Conservation (phyloP, 2,113 vertebrate genomes). For the Ahaetulla prasina region DNA sequence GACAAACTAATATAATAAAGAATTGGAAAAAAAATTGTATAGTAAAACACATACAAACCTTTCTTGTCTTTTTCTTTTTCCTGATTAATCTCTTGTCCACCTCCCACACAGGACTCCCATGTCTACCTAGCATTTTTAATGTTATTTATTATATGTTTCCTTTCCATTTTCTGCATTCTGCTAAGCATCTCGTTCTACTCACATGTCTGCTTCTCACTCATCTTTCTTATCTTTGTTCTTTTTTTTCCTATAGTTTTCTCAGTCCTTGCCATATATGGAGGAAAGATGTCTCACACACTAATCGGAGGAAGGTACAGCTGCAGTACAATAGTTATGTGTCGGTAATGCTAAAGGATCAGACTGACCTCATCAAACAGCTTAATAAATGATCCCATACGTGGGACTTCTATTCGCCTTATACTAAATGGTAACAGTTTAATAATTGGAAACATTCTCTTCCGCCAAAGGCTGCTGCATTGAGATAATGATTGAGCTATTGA, state of each 20-base stretch:
- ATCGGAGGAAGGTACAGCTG: neutral
- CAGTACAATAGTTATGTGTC: neutral
- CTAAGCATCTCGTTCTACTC: neutral
- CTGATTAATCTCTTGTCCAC: neutral
- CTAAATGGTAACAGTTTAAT: neutral
- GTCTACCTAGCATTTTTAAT: neutral
- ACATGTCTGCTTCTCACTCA: neutral
- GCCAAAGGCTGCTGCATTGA: neutral
- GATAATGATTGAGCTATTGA: neutral
- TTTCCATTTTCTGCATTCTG: slow-evolving; percentile 1
- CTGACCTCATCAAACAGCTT: neutral
- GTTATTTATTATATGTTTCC: neutral
- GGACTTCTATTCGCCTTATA: neutral
- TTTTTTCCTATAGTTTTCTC: neutral
- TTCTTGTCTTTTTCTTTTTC: neutral
- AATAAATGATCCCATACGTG: neutral
- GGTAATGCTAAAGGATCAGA: neutral
- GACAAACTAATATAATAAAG: neutral
- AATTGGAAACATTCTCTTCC: neutral
- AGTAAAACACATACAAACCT: neutral
- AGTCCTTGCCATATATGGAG: neutral
- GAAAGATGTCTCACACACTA: neutral
- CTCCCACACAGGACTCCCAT: neutral
- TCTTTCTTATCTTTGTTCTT: neutral
- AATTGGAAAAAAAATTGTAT: neutral